Evolutionary conservation across 2,113 vertebrate genomes (phyloP).

Genomic region (Puffinus mauretanicus): DNA sequence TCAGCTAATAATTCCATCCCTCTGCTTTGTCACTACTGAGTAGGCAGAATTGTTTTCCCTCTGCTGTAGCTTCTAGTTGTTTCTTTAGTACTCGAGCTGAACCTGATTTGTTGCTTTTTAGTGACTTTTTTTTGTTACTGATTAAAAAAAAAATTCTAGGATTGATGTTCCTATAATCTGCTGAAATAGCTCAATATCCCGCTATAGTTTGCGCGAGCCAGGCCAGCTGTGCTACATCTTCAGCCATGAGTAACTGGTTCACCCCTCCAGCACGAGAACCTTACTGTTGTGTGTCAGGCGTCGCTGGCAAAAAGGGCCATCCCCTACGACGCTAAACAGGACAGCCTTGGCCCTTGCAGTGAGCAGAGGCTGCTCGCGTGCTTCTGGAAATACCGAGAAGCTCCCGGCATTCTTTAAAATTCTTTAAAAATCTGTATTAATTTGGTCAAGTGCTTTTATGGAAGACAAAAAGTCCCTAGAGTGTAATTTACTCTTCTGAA

Average conservation of each 20-base stretch:
- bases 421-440: not conserved
- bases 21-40: not conserved
- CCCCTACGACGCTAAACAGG: fast-evolving
- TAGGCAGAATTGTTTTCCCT: not conserved
- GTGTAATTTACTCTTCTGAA: not conserved
- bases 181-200: not conserved
- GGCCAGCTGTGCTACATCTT: not conserved
- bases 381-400: not conserved
- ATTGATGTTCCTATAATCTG: not conserved
- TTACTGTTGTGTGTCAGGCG: not conserved
- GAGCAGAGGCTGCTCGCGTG: not conserved
- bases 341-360: not conserved
- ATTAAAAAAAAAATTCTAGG: not conserved
- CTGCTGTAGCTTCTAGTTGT: not conserved
- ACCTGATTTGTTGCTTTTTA: not conserved
- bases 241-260: not conserved
- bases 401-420: not conserved
- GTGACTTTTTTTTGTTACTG: not conserved
- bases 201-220: not conserved
- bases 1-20: not conserved
- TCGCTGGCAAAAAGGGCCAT: not conserved
- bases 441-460: not conserved
- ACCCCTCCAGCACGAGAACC: not conserved
- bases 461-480: not conserved
- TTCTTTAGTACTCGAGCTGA: not conserved